Base-by-base conservation (phyloP, 1,140 invertebrate species). In the Diachasmimorpha longicaudata region DNA sequence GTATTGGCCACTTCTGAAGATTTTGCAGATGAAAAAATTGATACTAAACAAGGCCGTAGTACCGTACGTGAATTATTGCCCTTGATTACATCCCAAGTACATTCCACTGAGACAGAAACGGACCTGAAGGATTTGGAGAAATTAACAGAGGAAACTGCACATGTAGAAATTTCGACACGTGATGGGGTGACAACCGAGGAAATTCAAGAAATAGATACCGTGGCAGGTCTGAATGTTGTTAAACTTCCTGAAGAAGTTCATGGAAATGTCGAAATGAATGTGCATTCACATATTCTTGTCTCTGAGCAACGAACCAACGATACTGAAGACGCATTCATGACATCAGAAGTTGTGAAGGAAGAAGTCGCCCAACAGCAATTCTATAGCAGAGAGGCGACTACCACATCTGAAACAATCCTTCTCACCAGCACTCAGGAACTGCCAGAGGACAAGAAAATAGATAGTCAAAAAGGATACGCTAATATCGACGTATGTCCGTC, bases 131-230 rank as follows among this genome's bases (percentile, higher is more conserved):
- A 16, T 6, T 52, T 16, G 14, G 48, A 52, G 9, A 1, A 16
- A 19, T 52, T 16, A 16, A 52, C 48, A 52, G 48, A 52, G 14
- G 48, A 19, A 52, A 52, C 14, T 16, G 48, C 48, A 14, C 48
- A 52, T 16, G 9, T 52, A 19, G n/a, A 4, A 52, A 19, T 52
- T n/a, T 19, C 14, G 1, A 52, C 48, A 19, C 48, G 67, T 78
- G 79, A 85, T 70, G 66, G 78, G 37, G 83, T 82, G 48, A 79
- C 85, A 72, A 83, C 78, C 16, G 76, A 44, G n/a, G 75, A 85
- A 84, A 39, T 85, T 74, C 72, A 84, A 66, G 70, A 82, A 1
- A 48, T 83, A 9, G 55, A 69, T 0, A 83, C 77, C 68, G 72
- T 69, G 0, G 75, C 79, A 13, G 70, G 75, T 0, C 68, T 82